A percentile compares a stretch with the other conserved stretches of the same genome.
These are phyloP conservation scores for Hirtodrosophila alboralis DNA, from an alignment of 2,888 invertebrate genomes.

Conservation along the genomic window DNA sequence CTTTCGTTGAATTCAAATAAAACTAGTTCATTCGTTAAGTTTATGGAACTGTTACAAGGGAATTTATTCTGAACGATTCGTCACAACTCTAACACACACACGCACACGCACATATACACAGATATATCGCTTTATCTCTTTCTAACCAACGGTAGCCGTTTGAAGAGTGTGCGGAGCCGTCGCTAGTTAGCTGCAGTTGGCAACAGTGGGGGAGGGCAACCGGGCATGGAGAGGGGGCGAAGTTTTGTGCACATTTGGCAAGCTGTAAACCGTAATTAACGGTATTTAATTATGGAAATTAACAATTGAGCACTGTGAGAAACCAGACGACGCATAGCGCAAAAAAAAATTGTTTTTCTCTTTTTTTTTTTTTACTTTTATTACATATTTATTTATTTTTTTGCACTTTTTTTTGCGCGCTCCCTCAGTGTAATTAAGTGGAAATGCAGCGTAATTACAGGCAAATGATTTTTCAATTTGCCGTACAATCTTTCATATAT, in stretches of 20 bases:
- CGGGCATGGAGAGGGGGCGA: too few species aligned
- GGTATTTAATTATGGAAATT: slow-evolving; percentile 79
- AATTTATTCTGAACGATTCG: too few species aligned
- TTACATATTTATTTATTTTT: slow-evolving; percentile 19
- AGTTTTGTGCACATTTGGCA: slow-evolving; percentile 40
- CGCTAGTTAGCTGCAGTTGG: slow-evolving; percentile 21
- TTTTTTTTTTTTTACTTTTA: slow-evolving; percentile 23
- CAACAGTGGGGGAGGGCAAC: slow-evolving; percentile 36
- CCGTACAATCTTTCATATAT: slow-evolving; percentile 20
- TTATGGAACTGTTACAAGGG: too few species aligned
- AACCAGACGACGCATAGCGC: slow-evolving; percentile 35
- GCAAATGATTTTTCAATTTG: slow-evolving; percentile 76
- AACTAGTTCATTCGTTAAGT: too few species aligned
- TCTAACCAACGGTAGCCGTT: slow-evolving; percentile 16
- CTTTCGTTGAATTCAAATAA: too few species aligned
- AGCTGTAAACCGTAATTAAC: slow-evolving; percentile 61
- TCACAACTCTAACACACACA: neutral
- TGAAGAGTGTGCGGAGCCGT: neutral
- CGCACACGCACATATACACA: neutral
- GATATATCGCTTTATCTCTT: slow-evolving; percentile 19
- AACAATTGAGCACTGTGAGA: slow-evolving; percentile 65
- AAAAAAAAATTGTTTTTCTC: slow-evolving; percentile 26
- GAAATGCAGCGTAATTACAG: slow-evolving; percentile 74
- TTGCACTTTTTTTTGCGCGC: slow-evolving; percentile 40
- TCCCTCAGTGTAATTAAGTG: slow-evolving; percentile 63